Evolutionary conservation across 2,888 invertebrate genomes (phyloP), one percentile per base, ranked within the genome.

Genomic region (Bedellia somnulentella): DNA sequence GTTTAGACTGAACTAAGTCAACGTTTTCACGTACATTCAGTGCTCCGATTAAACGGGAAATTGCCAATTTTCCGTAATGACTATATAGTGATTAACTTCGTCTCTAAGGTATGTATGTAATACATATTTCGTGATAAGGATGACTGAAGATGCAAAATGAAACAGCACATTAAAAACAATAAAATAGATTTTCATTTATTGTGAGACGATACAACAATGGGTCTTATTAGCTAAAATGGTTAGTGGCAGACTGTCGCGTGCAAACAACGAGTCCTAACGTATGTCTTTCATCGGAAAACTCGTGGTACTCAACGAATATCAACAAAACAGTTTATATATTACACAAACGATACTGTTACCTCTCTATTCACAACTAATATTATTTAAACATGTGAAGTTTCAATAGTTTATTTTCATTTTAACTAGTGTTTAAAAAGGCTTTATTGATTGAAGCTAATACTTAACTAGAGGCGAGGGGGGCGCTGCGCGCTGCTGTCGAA

Each of bases 181-280:
- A 73, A 75, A 75, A 75, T 75, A 75, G 75, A 73, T 73, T 75
- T 70, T 73, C 75, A 75, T 75, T 75, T 75, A 75, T 73, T 75
- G 73, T 75, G 75, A 75, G 75, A 75, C 75, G 73, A 75, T 75
- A 75, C 75, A 75, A 75, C 75, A 75, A 75, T 75, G 73, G 75
- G 71, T 70, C 75, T 75, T 75, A 75, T 67, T 45, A 71, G 53
- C 73, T 75, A 75, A 57, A 62, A 71, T 71, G 71, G 70, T 73
- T 73, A 75, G 71, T 73, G 70, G 73, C 63, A 67, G 71, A 70
- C 67, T 64, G 71, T 67, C 54, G 62, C 57, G 67, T 67, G 60
- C 10, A 64, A 15, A 14, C 24, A 24, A 23, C 56, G 55, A 53
- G 58, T 59, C 70, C 71, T 73, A 70, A 62, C 61, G 54, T 67